Evolutionary conservation across 2,888 invertebrate genomes (phyloP), one percentile per base, ranked within the genome.

Genomic region (Capitulum mitella): DNA sequence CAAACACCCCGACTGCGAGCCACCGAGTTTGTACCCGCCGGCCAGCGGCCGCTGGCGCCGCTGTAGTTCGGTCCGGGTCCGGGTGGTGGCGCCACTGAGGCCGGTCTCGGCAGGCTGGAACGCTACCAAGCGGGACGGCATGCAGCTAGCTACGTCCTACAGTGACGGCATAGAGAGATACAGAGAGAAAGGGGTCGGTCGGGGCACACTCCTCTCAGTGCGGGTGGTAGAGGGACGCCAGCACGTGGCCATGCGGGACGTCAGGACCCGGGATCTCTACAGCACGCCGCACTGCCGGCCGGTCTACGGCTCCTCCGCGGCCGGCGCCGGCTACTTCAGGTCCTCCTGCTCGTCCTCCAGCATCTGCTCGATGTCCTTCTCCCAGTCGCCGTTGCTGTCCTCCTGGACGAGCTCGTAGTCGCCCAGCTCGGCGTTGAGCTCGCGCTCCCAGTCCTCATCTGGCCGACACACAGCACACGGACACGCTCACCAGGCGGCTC

Each of bases 381-480:
- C 92, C 89, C 91, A 90, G 82, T 90, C 90, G 16, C 83, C 84
- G 80, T 86, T 86, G 78, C 85, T 84, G 26, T 83, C 78, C 82
- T 89, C 89, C 78, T 88, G 88, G 74, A 97, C 94, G 83, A 97
- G 93, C 87, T 97, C 97, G 87, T 94, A 97, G 86, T 97, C 96
- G 86, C 95, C 94, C 83, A 97, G 89, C 87, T 97, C 97, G 78
- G 95, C 95, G 85, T 96, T 96, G 85, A 97, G 88, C 87, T 97
- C 97, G 86, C 93, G 93, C 88, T 97, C 97, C 95, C 96, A 96
- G 89, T 96, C 95, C 87, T 94, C 94, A 91, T 92, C 88, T 89
- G 87, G 26, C 81, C 82, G 70, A 70, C 70, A 64, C 26, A 70
- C 26, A 40, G 29, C 37, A 37, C 70, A 70, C 64, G 5, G 22